Evolutionary conservation across 1,140 invertebrate species (phyloP), one percentile per base, ranked within the genome.

Genomic region (Oryctes rhinoceros): DNA sequence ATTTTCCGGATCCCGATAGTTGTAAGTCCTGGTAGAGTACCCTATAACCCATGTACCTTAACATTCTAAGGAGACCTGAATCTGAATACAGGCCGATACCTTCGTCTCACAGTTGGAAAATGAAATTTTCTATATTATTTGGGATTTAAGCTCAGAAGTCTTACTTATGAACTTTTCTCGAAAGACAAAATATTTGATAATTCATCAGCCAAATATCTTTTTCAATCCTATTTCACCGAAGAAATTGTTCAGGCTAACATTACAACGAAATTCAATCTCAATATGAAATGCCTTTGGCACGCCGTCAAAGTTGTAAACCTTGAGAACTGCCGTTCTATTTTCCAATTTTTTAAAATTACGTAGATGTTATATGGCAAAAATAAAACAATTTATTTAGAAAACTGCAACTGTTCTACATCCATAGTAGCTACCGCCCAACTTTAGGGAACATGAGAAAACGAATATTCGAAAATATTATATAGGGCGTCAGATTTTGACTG

Each of bases 321-420:
- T 6, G 35, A 35, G 35, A 10, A 30, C 11, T 11, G 35, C 24
- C 20, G 20, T 30, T 71, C 10, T 71, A 5, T 7, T 35, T 6
- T 13, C 10, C 15, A 71, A 3, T 11, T 71, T 13, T 9, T 13
- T 6, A 71, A 71, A 37, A 71, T 71, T 71, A 71, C 3, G 7
- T 35, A 35, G 35, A 71, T 71, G 20, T 71, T 71, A 24, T 15
- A 71, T 37, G 53, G 13, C 65, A 71, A 67, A 10, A 49, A 48
- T 48, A 48, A 67, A 67, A 67, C 62, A 67, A 67, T 67, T 10
- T 67, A 9, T 20, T 67, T 67, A 67, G n/a, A n/a, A n/a, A n/a
- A n/a, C n/a, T n/a, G n/a, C n/a, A n/a, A n/a, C n/a, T n/a, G n/a
- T n/a, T n/a, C n/a, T n/a, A n/a, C n/a, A n/a, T n/a, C n/a, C n/a